Conservation (phyloP, 35 echinoderm and acorn worm genomes). For the Lytechinus pictus region DNA sequence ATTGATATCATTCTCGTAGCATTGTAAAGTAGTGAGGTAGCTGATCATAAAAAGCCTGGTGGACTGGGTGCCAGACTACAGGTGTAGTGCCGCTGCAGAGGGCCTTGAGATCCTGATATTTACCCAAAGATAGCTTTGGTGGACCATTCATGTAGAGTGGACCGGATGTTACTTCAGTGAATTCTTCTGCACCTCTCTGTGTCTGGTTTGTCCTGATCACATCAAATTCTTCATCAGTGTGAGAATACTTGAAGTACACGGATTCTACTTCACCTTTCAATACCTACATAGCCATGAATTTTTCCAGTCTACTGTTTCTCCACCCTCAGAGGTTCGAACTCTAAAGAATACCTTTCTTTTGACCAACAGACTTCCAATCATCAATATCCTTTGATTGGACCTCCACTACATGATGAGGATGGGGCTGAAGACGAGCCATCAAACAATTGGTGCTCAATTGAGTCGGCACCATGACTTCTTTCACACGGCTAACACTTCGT, state of each 20-base stretch:
- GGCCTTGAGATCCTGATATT: background rate
- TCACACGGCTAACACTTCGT: background rate
- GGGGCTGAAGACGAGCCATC: constrained; percentile 29
- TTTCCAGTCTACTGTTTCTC: constrained; percentile 51
- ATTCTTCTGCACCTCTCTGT: background rate
- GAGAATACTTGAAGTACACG: constrained; percentile 54
- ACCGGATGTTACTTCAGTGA: background rate
- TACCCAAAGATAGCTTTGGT: background rate
- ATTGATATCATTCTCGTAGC: too few species aligned
- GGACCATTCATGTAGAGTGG: background rate
- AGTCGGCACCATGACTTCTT: constrained; percentile 31
- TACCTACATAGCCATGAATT: constrained; percentile 21
- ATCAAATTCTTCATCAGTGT: constrained; percentile 32
- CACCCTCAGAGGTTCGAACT: constrained; percentile 41
- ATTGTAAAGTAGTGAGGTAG: background rate
- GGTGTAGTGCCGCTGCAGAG: background rate
- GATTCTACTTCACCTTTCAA: background rate
- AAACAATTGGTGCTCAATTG: constrained; percentile 33
- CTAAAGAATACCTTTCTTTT: constrained; percentile 36
- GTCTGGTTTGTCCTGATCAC: background rate
- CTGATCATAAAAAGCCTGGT: background rate
- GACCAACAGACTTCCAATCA: too few species aligned
- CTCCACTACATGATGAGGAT: background rate
- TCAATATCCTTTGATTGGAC: constrained; percentile 50
- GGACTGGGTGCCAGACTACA: background rate